A percentile compares a stretch with the other conserved stretches of the same genome.
phyloP scores from a whole-genome alignment of 1,140 invertebrate genomes.

The Agraylea sexmaculata region DNA sequence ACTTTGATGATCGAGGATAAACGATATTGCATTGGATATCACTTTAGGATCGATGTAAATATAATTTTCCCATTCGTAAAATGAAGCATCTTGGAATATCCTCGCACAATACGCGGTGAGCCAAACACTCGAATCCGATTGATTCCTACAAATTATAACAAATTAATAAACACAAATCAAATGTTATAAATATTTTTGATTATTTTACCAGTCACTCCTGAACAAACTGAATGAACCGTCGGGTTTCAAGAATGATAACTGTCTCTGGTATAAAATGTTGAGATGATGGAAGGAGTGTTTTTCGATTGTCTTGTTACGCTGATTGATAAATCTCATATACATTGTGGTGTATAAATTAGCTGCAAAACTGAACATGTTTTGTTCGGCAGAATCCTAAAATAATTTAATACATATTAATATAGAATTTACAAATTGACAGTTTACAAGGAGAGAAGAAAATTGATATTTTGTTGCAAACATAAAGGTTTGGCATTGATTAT shows the following conservation, averaged over 20 bases:
- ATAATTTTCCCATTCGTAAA: slow-evolving; percentile 89
- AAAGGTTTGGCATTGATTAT: too few relatives aligned
- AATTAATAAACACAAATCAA: too few relatives aligned
- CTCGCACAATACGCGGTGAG: slow-evolving; percentile 75
- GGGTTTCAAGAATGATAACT: slow-evolving; percentile 79
- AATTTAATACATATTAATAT: slow-evolving; percentile 3
- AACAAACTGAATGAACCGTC: slow-evolving; percentile 89
- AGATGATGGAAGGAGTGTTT: slow-evolving; percentile 72
- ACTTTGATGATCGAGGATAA: slow-evolving; percentile 70
- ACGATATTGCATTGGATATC: slow-evolving; percentile 63
- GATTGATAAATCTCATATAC: slow-evolving; percentile 84
- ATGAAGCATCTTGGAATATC: slow-evolving; percentile 78
- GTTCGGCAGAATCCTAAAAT: slow-evolving; percentile 70
- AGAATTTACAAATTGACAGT: too few relatives aligned
- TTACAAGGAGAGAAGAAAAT: too few relatives aligned
- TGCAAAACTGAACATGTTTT: slow-evolving; percentile 93
- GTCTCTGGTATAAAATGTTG: slow-evolving; percentile 82
- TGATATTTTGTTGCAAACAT: too few relatives aligned
- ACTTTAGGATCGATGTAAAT: slow-evolving; percentile 79
- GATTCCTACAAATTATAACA: slow-evolving; percentile 47
- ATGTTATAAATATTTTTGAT: too few relatives aligned
- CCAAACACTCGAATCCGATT: slow-evolving; percentile 74
- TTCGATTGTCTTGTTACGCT: slow-evolving; percentile 62
- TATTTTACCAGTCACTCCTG: slow-evolving; percentile 65
- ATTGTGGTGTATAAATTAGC: slow-evolving; percentile 82